These are phyloP conservation scores for Atrichornis clamosus DNA, from an alignment of 2,113 vertebrate genomes.

Conservation along the genomic window DNA sequence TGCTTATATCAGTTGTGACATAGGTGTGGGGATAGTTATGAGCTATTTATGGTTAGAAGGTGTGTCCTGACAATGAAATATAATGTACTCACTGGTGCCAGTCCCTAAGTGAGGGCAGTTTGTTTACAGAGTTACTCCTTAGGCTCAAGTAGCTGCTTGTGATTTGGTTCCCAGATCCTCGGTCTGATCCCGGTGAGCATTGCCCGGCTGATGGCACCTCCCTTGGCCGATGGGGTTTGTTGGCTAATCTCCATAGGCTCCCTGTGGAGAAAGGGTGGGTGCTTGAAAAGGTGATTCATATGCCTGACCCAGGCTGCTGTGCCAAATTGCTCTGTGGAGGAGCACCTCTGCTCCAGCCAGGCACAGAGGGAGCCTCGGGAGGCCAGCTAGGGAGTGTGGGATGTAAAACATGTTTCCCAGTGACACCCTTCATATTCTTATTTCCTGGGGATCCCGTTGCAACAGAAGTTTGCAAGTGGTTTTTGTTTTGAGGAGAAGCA, in stretches of 20 bases:
- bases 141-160: not conserved
- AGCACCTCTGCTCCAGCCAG: not conserved
- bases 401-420: not conserved
- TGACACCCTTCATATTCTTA: not conserved
- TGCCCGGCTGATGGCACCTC: not conserved
- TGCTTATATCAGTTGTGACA: not conserved
- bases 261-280: not conserved
- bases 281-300: not conserved
- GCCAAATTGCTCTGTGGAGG: not conserved
- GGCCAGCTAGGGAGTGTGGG: not conserved
- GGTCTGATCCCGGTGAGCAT: not conserved
- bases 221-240: not conserved
- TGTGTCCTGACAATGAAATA: not conserved
- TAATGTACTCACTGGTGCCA: not conserved
- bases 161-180: not conserved
- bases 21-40: not conserved
- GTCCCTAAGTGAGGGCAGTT: not conserved
- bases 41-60: conserved; percentile 21
- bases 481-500: not conserved
- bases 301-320: not conserved
- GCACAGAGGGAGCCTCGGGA: not conserved
- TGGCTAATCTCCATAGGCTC: not conserved
- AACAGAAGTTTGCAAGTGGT: not conserved
- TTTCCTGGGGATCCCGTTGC: not conserved
- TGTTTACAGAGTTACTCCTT: not conserved